Evolutionary conservation across 2,113 vertebrate species (phyloP), one percentile per base, ranked within the genome.

Genomic region (Crotalus helleri): DNA sequence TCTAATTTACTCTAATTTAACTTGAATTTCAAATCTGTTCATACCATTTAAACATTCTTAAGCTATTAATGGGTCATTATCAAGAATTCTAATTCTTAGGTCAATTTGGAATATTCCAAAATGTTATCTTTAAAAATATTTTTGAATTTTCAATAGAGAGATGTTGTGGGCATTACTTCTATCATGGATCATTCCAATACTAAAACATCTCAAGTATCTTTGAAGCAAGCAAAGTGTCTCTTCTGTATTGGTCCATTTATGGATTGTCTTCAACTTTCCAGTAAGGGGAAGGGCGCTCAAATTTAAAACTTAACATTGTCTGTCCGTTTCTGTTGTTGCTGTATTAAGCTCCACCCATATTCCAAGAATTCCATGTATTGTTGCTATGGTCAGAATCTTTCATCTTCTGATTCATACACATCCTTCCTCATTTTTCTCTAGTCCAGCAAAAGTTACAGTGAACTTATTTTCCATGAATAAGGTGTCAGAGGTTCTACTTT

Each of bases 261-360:
- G 64, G 29, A 69, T 74, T 33, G n/a, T 74, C n/a, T 74, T 29
- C 64, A n/a, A 69, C 12, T n/a, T 15, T 69, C 64, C 29, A n/a
- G 5, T 33, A 74, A 69, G 12, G 29, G 12, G 29, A 26, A 10
- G 10, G 3, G 59, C 3, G 0, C 74, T 81, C 33, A 81, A 44
- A 39, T 19, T 81, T 19, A 21, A 39, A 81, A 81, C 33, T 19
- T 9, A 55, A 1, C 3, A 55, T 10, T 88, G 2, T 4, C 8
- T 88, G 15, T 58, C 58, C 13, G 17, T 9, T 46, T 85, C 26
- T 46, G 44, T 91, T 53, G 81, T 57, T 86, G 51, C 26, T 29
- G 8, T 49, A 46, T 26, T 53, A 86, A 91, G 91, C 91, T 91
- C 74, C 54, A 19, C 91, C 81, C 74, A 33, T 55, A 91, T 91